Conservation (phyloP, 2,797 vertebrate genomes). For the Linurgus olivaceus region DNA sequence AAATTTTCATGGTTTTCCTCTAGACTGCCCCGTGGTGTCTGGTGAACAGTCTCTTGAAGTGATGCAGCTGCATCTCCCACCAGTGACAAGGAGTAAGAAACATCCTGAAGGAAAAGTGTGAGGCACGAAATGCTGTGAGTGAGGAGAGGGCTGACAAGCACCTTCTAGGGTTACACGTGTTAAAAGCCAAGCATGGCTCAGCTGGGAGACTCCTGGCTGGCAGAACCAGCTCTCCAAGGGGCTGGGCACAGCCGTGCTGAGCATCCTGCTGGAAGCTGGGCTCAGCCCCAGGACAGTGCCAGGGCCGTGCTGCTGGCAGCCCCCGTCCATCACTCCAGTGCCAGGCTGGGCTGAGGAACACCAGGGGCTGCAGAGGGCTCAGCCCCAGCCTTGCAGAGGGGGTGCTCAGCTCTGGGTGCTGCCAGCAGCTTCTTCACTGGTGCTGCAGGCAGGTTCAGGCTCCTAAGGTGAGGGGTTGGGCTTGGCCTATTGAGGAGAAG, state of each 20-base stretch:
- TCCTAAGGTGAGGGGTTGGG: not conserved
- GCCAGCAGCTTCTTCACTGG: not conserved
- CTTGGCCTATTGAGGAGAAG: not conserved
- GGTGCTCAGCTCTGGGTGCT: not conserved
- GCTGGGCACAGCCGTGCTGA: accelerated
- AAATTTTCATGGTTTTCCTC: not conserved
- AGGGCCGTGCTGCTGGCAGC: accelerated
- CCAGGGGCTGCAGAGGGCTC: not conserved
- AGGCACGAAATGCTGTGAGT: not conserved
- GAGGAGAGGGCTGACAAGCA: not conserved
- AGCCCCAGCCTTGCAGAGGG: not conserved
- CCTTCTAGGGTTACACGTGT: not conserved
- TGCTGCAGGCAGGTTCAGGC: not conserved
- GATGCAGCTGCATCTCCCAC: not conserved
- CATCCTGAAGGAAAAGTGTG: not conserved
- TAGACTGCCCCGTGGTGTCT: not conserved
- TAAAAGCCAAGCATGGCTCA: accelerated
- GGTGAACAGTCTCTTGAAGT: not conserved
- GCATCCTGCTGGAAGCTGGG: not conserved
- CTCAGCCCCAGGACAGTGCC: not conserved
- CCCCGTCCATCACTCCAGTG: accelerated
- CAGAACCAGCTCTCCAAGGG: not conserved
- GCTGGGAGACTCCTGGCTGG: accelerated
- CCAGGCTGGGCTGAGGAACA: not conserved
- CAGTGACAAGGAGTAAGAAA: not conserved